A percentile compares a stretch with the other conserved stretches of the same genome.
phyloP scores from a whole-genome alignment of 1,140 invertebrate species.

The Papilio dardanus region DNA sequence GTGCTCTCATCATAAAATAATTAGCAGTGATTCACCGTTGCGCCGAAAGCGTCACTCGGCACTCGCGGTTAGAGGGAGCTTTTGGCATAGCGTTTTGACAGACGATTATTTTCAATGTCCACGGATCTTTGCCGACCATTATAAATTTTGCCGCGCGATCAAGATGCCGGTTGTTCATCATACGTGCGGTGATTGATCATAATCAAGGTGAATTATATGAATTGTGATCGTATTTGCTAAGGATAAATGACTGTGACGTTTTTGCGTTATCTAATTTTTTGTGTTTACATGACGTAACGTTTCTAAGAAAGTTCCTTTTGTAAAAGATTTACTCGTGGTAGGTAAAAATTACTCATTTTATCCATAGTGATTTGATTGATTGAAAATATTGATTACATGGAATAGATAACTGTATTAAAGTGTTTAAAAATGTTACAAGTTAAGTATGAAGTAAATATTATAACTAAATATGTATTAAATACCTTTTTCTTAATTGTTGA shows the following conservation, averaged over 20 bases:
- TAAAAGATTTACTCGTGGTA: background rate
- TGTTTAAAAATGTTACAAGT: background rate
- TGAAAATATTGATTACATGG: background rate
- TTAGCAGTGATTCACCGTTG: conserved; percentile 72
- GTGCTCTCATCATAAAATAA: conserved; percentile 70
- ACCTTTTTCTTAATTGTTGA: too few relatives aligned
- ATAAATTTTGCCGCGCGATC: conserved; percentile 67
- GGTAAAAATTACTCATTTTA: conserved; percentile 1
- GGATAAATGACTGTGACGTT: conserved; percentile 6
- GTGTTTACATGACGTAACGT: conserved; percentile 28
- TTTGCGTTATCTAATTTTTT: conserved; percentile 13
- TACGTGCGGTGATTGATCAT: conserved; percentile 45
- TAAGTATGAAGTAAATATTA: background rate
- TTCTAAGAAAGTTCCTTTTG: conserved; percentile 28
- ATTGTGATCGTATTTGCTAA: conserved; percentile 25
- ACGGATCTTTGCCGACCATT: conserved; percentile 66
- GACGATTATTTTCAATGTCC: conserved; percentile 74
- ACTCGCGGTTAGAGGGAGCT: conserved; percentile 57
- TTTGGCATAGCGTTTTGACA: conserved; percentile 78
- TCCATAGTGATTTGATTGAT: background rate
- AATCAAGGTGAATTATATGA: conserved; percentile 36
- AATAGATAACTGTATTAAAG: too few relatives aligned
- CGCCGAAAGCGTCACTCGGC: conserved; percentile 66
- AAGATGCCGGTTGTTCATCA: conserved; percentile 48
- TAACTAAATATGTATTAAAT: background rate